Conservation (phyloP, 2,888 invertebrate species). For the Pollenia labialis region DNA sequence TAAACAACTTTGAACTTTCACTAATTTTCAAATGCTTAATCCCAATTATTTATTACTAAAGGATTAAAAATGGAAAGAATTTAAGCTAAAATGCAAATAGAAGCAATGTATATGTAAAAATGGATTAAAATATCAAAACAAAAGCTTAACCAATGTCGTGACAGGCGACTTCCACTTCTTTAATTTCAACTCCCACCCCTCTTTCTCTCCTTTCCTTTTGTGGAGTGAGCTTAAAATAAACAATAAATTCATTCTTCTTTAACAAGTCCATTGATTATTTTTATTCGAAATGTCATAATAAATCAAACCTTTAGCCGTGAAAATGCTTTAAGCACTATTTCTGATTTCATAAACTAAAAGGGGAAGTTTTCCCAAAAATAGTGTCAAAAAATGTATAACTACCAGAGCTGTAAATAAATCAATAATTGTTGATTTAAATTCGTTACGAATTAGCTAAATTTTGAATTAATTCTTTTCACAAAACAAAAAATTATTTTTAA, state of each 20-base stretch:
- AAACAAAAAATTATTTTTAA: no score
- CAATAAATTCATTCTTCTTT: constrained; percentile 3
- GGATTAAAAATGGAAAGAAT: background rate
- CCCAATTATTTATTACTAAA: background rate
- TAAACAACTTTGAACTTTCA: background rate
- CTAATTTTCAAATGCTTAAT: background rate
- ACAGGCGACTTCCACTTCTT: constrained; percentile 2
- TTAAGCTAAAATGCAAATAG: background rate
- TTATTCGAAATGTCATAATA: constrained; percentile 36
- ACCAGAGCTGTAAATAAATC: no score
- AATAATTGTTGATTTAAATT: no score
- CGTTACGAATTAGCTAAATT: no score
- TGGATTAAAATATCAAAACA: constrained; percentile 13
- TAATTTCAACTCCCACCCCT: background rate
- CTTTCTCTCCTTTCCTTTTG: background rate
- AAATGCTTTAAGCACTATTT: constrained; percentile 8
- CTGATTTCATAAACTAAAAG: background rate
- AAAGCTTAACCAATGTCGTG: constrained; percentile 8
- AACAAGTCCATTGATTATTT: background rate
- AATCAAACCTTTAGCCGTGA: constrained; percentile 44
- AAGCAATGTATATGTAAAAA: constrained; percentile 13
- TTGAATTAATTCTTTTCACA: no score
- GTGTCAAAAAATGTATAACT: constrained; percentile 6
- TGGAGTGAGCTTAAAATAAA: background rate
- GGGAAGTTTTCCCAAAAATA: background rate